phyloP scores from a whole-genome alignment of 2,888 invertebrate genomes.

The Saturnia japonica region DNA sequence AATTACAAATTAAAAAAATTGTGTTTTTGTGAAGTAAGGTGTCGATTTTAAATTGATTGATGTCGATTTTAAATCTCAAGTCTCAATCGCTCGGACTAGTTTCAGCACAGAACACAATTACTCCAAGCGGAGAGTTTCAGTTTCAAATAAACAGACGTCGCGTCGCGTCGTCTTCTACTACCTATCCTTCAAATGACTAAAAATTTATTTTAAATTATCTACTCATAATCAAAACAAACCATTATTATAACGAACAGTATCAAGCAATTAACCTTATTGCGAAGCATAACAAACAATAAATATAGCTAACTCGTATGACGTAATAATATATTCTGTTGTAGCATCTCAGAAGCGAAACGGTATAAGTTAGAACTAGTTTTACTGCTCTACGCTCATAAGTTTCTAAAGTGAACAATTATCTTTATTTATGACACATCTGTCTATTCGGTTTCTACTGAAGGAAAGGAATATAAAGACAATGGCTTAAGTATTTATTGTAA shows the following conservation, averaged over 20 bases:
- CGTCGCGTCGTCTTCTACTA: too few species aligned
- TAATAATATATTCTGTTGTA: not conserved
- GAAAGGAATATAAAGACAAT: not conserved
- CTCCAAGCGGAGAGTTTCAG: too few species aligned
- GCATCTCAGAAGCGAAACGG: not conserved
- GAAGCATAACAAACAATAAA: not conserved
- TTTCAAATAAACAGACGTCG: too few species aligned
- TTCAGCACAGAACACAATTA: too few species aligned
- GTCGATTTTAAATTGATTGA: too few species aligned
- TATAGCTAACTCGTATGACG: not conserved
- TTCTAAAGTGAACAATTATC: not conserved
- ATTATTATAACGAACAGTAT: not conserved
- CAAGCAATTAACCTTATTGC: not conserved
- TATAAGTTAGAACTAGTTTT: not conserved
- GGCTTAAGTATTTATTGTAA: not conserved
- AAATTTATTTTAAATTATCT: not conserved
- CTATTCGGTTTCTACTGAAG: not conserved
- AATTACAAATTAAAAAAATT: too few species aligned
- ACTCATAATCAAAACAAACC: not conserved
- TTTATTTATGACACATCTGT: not conserved
- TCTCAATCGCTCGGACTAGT: too few species aligned
- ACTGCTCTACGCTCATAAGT: not conserved
- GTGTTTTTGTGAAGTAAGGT: too few species aligned
- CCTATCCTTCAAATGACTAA: not conserved
- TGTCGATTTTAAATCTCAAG: too few species aligned